phyloP scores from a whole-genome alignment of 30 jellyfish, hydroid and myxozoan genomes.

The Morbakka virulenta region DNA sequence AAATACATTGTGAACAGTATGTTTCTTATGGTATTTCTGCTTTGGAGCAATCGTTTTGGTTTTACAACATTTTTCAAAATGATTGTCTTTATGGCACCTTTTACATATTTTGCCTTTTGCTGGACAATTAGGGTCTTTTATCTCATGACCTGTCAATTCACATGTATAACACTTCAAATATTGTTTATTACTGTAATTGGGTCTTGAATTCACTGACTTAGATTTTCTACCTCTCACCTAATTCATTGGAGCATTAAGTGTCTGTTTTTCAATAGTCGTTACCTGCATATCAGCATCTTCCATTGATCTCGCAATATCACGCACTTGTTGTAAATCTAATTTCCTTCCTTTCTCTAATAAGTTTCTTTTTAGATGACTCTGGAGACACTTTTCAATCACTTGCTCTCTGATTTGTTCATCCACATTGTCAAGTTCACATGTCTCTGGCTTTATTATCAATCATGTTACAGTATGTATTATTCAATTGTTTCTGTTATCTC shows the following conservation, averaged over 20 bases:
- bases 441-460: slow-evolving; percentile 11
- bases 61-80: too few relatives aligned
- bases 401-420: slow-evolving; percentile 46
- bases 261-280: slow-evolving; percentile 9
- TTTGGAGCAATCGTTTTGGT: too few relatives aligned
- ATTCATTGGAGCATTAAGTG: slow-evolving; percentile 10
- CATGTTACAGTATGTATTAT: slow-evolving; percentile 38
- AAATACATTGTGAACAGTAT: too few relatives aligned
- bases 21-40: too few relatives aligned
- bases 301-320: slow-evolving; percentile 25
- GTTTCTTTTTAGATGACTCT: slow-evolving; percentile 5
- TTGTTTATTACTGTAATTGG: slow-evolving; percentile 1
- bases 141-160: slow-evolving; percentile 23
- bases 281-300: slow-evolving; percentile 37
- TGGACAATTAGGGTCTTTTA: slow-evolving; percentile 13
- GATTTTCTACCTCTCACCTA: slow-evolving; percentile 17
- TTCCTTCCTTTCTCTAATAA: slow-evolving; percentile 16
- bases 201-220: slow-evolving; percentile 8
- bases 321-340: slow-evolving; percentile 19
- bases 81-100: too few relatives aligned
- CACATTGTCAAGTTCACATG: slow-evolving; percentile 21
- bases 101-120: too few relatives aligned
- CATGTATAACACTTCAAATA: slow-evolving; percentile 22
- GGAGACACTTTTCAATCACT: slow-evolving; percentile 36
- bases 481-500: slow-evolving; percentile 8